Percentiles rank a stretch among this genome's conserved stretches.
Evolutionary conservation across 2,888 invertebrate species (phyloP).

Genomic region (Atrina japonica): DNA sequence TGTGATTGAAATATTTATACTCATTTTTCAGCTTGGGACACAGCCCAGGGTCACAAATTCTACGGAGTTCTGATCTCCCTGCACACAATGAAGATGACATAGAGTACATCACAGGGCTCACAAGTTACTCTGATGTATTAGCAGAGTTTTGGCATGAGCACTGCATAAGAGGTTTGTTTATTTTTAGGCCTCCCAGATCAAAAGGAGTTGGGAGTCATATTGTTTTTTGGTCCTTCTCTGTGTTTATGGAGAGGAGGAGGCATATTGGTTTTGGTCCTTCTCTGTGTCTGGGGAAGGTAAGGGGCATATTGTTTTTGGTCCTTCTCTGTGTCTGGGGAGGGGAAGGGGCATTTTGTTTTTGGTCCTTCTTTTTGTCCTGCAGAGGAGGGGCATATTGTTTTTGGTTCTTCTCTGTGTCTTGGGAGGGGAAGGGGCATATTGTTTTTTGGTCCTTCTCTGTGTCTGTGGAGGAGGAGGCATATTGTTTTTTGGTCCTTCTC

Average conservation of each 20-base stretch:
- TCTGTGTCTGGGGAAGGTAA: not conserved
- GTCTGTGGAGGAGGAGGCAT: no score
- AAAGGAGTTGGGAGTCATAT: no score
- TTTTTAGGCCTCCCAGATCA: slow-evolving; percentile 4
- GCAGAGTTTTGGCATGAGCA: slow-evolving; percentile 59
- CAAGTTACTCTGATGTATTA: slow-evolving; percentile 58
- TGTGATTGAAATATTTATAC: no score
- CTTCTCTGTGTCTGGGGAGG: not conserved
- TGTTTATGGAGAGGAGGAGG: no score
- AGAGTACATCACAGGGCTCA: slow-evolving; percentile 62
- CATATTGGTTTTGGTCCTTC: not conserved
- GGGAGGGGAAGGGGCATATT: not conserved
- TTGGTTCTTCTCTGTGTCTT: not conserved
- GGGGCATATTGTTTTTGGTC: not conserved
- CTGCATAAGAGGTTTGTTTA: slow-evolving; percentile 64
- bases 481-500: no score
- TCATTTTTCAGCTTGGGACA: slow-evolving; percentile 14
- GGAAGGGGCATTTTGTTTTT: not conserved
- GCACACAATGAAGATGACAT: slow-evolving; percentile 62
- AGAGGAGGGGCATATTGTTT: not conserved
- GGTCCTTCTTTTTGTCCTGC: not conserved
- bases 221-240: no score
- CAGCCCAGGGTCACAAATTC: slow-evolving; percentile 39
- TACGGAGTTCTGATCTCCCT: slow-evolving; percentile 57
- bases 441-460: no score